Percentiles rank a stretch among this genome's conserved stretches.
Conservation (phyloP, 2,113 vertebrate species). For the Thunnus thynnus region DNA sequence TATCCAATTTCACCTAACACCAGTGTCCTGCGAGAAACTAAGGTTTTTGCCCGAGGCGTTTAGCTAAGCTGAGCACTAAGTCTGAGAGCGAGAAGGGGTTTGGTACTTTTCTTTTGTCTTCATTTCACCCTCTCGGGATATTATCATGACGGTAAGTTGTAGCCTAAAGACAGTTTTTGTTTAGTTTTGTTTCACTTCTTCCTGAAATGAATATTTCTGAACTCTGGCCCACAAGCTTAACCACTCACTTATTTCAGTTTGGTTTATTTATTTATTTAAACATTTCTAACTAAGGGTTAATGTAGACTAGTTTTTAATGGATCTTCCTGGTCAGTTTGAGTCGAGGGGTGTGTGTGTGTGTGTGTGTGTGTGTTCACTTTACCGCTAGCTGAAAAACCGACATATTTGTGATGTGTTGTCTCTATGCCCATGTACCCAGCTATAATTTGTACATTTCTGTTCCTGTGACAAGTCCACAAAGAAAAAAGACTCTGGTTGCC, state of each 20-base stretch:
- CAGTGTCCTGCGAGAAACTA: slow-evolving; percentile 25
- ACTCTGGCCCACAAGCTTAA: background rate
- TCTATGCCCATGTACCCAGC: background rate
- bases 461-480: background rate
- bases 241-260: background rate
- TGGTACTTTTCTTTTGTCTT: slow-evolving; percentile 28
- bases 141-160: slow-evolving; percentile 84
- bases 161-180: slow-evolving; percentile 20
- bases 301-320: background rate
- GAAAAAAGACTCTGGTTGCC: background rate
- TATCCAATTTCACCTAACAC: slow-evolving; percentile 27
- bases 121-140: slow-evolving; percentile 62
- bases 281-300: background rate
- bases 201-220: slow-evolving; percentile 25
- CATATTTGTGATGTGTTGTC: background rate
- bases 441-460: background rate
- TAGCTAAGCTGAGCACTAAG: background rate
- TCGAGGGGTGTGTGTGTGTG: slow-evolving; percentile 25
- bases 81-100: background rate
- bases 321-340: background rate
- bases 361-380: slow-evolving; percentile 24
- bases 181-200: slow-evolving; percentile 53
- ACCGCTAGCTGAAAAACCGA: slow-evolving; percentile 4
- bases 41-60: background rate
- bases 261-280: background rate